phyloP scores from a whole-genome alignment of 2,113 vertebrate species.

The Lampris megalopsis region DNA sequence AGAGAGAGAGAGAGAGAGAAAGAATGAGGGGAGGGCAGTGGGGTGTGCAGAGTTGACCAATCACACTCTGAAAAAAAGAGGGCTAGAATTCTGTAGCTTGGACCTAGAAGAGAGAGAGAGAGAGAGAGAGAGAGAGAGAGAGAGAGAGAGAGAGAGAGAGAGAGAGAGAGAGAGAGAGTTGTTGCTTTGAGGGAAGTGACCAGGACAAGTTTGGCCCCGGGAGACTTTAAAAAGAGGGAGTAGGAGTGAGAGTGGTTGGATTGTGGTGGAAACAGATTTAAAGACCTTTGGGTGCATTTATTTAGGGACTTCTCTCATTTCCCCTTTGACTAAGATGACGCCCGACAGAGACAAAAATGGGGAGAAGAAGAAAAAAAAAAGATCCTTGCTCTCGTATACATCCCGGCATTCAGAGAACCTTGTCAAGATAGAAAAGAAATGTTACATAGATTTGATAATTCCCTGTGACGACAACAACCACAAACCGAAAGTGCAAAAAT shows the following conservation, averaged over 20 bases:
- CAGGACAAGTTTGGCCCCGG: conserved; percentile 35
- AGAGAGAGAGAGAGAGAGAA: conserved; percentile 37
- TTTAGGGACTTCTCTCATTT: conserved; percentile 12
- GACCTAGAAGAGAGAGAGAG: conserved; percentile 39
- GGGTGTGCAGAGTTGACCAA: conserved; percentile 73
- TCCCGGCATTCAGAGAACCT: neutral
- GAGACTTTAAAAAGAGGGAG: conserved; percentile 41
- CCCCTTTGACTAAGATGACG: conserved; percentile 6
- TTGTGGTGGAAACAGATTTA: conserved; percentile 20
- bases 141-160: conserved; percentile 6
- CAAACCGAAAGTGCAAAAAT: neutral
- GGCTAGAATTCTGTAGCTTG: conserved; percentile 54
- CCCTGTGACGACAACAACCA: neutral
- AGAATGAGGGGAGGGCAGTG: conserved; percentile 61
- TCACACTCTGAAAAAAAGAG: conserved; percentile 62
- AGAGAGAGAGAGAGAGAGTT: conserved; percentile 13
- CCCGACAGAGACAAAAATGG: neutral
- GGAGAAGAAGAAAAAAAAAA: neutral
- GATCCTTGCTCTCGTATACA: neutral
- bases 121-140: conserved; percentile 6
- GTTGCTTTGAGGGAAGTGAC: conserved; percentile 53
- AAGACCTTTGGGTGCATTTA: neutral
- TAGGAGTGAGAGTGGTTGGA: conserved; percentile 35
- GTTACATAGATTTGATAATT: too few relatives aligned
- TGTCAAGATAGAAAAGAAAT: neutral